phyloP scores from a whole-genome alignment of 1,140 invertebrate species.

The Drosophila guanche region DNA sequence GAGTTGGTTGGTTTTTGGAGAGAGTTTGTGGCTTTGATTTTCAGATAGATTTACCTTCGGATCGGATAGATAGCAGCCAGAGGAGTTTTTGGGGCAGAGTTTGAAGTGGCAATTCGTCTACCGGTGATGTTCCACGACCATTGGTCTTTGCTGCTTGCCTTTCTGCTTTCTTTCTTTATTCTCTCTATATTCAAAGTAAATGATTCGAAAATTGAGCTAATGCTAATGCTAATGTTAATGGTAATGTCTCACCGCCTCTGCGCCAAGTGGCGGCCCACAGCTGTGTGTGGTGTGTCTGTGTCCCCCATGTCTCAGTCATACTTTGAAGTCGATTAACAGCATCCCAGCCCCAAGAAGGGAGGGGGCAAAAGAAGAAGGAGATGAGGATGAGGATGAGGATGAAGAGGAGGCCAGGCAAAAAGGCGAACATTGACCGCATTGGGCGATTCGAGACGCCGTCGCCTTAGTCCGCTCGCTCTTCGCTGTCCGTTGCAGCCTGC shows the following conservation, averaged over 20 bases:
- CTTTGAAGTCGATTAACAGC: constrained; percentile 61
- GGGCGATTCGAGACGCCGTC: constrained; percentile 57
- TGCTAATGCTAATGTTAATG: constrained; percentile 37
- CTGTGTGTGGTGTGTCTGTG: constrained; percentile 7
- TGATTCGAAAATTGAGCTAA: constrained; percentile 52
- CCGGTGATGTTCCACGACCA: no score
- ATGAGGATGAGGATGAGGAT: neutral
- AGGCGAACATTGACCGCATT: constrained; percentile 62
- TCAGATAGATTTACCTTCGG: no score
- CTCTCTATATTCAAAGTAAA: constrained; percentile 3
- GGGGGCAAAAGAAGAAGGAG: neutral
- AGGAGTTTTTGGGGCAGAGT: no score
- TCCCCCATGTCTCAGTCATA: constrained; percentile 48
- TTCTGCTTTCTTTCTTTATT: neutral
- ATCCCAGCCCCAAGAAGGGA: constrained; percentile 12
- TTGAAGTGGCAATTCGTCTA: no score
- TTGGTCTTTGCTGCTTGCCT: no score
- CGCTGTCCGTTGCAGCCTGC: constrained; percentile 48
- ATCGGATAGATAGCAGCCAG: no score
- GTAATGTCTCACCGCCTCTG: constrained; percentile 24
- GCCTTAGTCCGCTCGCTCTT: constrained; percentile 34
- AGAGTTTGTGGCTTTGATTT: neutral
- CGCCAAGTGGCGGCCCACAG: constrained; percentile 30
- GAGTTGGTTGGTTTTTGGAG: no score
- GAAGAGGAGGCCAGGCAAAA: constrained; percentile 27